phyloP scores from a whole-genome alignment of 1,140 invertebrate genomes.

The Drosophila willistoni region DNA sequence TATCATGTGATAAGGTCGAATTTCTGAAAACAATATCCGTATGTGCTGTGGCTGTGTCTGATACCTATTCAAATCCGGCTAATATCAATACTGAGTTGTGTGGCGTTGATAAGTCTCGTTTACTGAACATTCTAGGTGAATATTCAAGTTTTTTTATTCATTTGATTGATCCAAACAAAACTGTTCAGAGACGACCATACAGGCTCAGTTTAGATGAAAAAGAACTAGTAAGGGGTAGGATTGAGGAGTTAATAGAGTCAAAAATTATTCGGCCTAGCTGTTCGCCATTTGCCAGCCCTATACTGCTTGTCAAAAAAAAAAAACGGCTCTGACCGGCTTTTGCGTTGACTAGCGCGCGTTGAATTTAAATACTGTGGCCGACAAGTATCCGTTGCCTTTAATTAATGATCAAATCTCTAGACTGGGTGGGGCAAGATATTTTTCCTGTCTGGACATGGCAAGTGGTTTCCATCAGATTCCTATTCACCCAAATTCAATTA shows the following conservation, averaged over 20 bases:
- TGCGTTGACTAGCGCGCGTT: slow-evolving; percentile 21
- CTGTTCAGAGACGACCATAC: no score
- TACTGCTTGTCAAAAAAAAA: slow-evolving; percentile 26
- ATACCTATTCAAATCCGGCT: no score
- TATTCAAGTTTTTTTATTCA: no score
- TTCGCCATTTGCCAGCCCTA: slow-evolving; percentile 15
- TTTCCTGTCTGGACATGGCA: slow-evolving; percentile 14
- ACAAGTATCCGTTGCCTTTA: slow-evolving; percentile 14
- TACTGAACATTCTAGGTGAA: no score
- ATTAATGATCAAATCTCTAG: slow-evolving; percentile 17
- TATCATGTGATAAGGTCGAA: no score
- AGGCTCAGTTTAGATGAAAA: slow-evolving; percentile 7
- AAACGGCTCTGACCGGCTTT: slow-evolving; percentile 11
- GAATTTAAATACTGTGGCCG: slow-evolving; percentile 20
- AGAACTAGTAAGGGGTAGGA: no score
- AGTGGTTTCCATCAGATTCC: background rate
- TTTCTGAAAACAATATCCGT: slow-evolving; percentile 1
- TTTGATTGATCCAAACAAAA: no score
- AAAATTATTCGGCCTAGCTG: background rate
- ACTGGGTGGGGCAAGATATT: slow-evolving; percentile 14
- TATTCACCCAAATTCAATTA: no score
- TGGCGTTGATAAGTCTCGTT: no score
- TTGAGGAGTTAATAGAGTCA: no score
- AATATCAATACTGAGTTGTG: no score
- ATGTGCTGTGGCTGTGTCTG: no score